Base-by-base conservation (phyloP, 2,113 vertebrate species). In the Lepidothrix coronata region DNA sequence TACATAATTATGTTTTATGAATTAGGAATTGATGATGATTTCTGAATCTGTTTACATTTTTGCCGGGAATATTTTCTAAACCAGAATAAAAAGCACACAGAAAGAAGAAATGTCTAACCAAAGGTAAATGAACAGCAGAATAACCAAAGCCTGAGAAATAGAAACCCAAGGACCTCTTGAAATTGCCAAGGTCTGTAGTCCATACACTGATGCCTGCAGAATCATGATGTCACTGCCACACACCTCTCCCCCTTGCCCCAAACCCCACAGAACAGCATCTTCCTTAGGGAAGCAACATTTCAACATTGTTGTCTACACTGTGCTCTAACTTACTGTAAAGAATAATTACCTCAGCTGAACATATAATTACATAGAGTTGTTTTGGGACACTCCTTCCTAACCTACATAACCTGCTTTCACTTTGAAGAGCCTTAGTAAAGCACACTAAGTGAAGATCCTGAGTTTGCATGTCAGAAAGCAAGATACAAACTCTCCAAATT, bases 331-430 rank as follows among this genome's bases (percentile, higher is more conserved):
- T 82, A 91, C 89, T 76, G 68, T 88, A 93, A 93, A 94, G 86
- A 86, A 13, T 82, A 91, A 95, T 95, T 80, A 91, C 74, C 49
- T 72, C 70, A 78, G n/a, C 41, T 5, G 2, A 95, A 91, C 85
- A 52, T 85, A 1, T 91, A 94, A 96, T 95, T 97, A 96, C 43
- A 70, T 0, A 5, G 61, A 81, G 71, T 58, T 97, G 91, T 91
- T 96, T 95, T 86, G 72, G 93, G 91, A 88, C 79, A 88, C 92
- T 94, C 96, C 92, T 88, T 71, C 72, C 59, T 83, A 96, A 94
- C 95, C 94, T 80, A 94, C 83, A 95, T 77, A 96, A 92, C 86
- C 46, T 77, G 94, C 92, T 95, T 93, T 88, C 91, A 92, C 86
- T 95, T 86, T 84, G 75, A 73, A 83, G 59, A 86, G 75, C 51